Evolutionary conservation across 2,113 vertebrate species (phyloP).

Genomic region (Larimichthys polyactis): DNA sequence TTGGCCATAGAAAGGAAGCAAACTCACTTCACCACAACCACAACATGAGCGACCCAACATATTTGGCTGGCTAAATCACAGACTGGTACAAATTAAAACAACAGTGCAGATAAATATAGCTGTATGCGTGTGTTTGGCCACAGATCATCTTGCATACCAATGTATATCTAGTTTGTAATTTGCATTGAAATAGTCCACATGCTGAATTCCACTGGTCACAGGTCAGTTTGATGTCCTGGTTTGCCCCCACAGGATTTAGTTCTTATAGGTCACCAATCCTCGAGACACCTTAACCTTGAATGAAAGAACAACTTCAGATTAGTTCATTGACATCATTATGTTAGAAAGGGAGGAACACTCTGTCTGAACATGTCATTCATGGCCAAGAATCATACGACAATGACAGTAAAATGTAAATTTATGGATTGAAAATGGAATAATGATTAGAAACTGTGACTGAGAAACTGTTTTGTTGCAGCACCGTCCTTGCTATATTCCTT

Average conservation of each 20-base stretch:
- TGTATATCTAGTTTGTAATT: conserved; percentile 12
- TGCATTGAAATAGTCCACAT: not conserved
- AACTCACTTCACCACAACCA: not conserved
- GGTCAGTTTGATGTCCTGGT: conserved; percentile 35
- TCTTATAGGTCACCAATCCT: conserved; percentile 42
- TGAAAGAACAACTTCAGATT: conserved; percentile 27
- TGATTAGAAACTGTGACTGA: not conserved
- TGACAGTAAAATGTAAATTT: conserved; percentile 23
- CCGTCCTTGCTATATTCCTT: not conserved
- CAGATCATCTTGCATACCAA: conserved; percentile 20
- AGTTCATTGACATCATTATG: not conserved
- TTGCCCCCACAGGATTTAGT: conserved; percentile 28
- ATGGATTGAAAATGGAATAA: conserved; percentile 34
- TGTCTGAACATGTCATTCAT: not conserved
- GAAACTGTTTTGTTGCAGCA: not conserved
- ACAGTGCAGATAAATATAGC: not conserved
- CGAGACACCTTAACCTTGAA: conserved; percentile 47
- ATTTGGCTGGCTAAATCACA: not conserved
- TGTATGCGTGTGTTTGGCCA: not conserved
- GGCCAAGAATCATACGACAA: conserved; percentile 7
- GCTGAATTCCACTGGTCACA: conserved; percentile 3
- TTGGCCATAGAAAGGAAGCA: not conserved
- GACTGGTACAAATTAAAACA: not conserved
- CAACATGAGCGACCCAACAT: not conserved
- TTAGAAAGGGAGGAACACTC: conserved; percentile 3